Conservation (phyloP, 2,797 vertebrate genomes). For the Eleutherodactylus coqui region DNA sequence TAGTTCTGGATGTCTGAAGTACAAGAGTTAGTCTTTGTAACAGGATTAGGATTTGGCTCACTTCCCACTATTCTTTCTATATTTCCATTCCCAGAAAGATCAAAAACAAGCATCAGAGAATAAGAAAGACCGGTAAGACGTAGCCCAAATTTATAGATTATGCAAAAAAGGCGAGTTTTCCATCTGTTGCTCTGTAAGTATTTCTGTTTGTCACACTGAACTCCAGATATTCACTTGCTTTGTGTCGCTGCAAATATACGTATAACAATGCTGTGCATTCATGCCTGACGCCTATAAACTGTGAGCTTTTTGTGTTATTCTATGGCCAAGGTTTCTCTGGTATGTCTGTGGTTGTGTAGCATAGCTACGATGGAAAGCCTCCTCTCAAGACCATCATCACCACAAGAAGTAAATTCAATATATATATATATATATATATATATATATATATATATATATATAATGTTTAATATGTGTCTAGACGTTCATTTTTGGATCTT, state of each 20-base stretch:
- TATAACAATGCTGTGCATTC: conserved; percentile 27
- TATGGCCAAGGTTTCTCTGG: conserved; percentile 13
- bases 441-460: too few species aligned
- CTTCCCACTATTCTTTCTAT: conserved; percentile 30
- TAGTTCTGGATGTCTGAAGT: conserved; percentile 19
- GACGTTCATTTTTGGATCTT: conserved; percentile 41
- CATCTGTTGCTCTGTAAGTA: conserved; percentile 23
- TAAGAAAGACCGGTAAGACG: conserved; percentile 21
- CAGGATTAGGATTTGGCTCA: conserved; percentile 24
- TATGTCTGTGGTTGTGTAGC: conserved; percentile 18
- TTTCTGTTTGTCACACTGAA: conserved; percentile 30
- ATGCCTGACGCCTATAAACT: conserved; percentile 10
- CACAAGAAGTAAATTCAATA: conserved; percentile 12
- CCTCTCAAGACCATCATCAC: neutral
- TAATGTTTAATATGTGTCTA: conserved; percentile 49
- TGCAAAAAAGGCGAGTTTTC: conserved; percentile 13
- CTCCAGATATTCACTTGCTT: conserved; percentile 28
- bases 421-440: too few species aligned
- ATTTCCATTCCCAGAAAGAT: conserved; percentile 32
- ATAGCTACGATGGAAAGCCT: neutral
- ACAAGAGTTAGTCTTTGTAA: conserved; percentile 26
- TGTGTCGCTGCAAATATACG: neutral
- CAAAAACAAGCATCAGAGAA: conserved; percentile 40
- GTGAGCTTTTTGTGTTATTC: neutral
- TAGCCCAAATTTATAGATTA: conserved; percentile 34